phyloP scores from a whole-genome alignment of 2,113 vertebrate species.

The Hippocampus mohnikei region DNA sequence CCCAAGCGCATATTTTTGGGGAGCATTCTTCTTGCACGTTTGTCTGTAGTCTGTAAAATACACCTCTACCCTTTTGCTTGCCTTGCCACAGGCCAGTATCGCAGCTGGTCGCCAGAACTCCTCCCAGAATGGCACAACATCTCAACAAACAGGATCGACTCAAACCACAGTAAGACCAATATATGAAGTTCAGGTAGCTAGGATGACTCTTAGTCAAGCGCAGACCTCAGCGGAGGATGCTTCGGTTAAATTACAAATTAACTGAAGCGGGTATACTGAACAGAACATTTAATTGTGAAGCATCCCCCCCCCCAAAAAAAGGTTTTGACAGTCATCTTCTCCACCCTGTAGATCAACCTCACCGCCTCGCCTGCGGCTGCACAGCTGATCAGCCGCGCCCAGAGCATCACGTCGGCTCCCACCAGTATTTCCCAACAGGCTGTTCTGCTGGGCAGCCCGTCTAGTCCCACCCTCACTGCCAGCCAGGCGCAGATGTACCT shows the following conservation, averaged over 20 bases:
- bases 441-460: constrained; percentile 86
- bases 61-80: not conserved
- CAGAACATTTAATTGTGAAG: not conserved
- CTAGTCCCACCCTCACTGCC: constrained; percentile 82
- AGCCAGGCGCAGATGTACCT: constrained; percentile 99
- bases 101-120: constrained; percentile 83
- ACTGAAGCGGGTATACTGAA: too few species aligned
- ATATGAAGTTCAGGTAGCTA: not conserved
- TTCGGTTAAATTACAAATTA: not conserved
- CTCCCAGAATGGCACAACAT: constrained; percentile 73
- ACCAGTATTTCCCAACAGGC: constrained; percentile 91
- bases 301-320: not conserved
- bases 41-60: not conserved
- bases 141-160: constrained; percentile 75
- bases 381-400: constrained; percentile 91
- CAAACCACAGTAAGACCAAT: constrained; percentile 80
- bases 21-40: not conserved
- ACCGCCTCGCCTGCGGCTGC: constrained; percentile 81
- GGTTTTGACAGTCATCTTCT: not conserved
- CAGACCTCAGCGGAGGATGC: not conserved
- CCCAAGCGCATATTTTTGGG: not conserved
- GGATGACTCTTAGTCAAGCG: not conserved
- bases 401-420: constrained; percentile 81
- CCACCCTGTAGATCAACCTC: constrained; percentile 78
- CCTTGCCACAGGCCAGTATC: constrained; percentile 80